Conservation (phyloP, 2,113 vertebrate genomes). For the Sterna hirundo region DNA sequence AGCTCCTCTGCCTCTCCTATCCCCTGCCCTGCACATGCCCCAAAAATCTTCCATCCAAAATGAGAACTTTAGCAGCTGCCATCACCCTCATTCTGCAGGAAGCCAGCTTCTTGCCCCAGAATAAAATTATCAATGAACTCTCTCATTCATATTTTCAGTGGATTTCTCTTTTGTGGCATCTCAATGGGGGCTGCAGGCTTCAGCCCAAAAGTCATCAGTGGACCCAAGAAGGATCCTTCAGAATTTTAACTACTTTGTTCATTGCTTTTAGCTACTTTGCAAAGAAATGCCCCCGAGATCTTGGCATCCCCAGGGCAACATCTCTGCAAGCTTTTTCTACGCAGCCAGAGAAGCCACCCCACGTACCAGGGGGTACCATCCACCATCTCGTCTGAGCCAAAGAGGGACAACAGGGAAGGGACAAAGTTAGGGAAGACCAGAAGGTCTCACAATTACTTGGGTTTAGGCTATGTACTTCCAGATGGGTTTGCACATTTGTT, state of each 20-base stretch:
- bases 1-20: not conserved
- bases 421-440: not conserved
- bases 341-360: not conserved
- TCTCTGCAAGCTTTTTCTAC: not conserved
- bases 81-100: not conserved
- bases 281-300: not conserved
- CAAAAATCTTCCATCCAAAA: not conserved
- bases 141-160: not conserved
- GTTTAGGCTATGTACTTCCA: not conserved
- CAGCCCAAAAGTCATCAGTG: not conserved
- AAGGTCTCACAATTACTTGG: not conserved
- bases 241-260: not conserved
- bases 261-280: not conserved
- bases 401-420: not conserved
- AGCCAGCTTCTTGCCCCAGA: not conserved
- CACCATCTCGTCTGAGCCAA: not conserved
- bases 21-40: not conserved
- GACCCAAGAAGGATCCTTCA: not conserved
- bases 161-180: not conserved
- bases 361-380: fast-evolving
- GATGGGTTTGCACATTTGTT: not conserved
- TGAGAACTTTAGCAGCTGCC: not conserved
- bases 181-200: not conserved
- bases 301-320: not conserved
- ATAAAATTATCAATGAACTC: not conserved